Conservation (phyloP, 2,888 invertebrate species). For the Clanis bilineata region DNA sequence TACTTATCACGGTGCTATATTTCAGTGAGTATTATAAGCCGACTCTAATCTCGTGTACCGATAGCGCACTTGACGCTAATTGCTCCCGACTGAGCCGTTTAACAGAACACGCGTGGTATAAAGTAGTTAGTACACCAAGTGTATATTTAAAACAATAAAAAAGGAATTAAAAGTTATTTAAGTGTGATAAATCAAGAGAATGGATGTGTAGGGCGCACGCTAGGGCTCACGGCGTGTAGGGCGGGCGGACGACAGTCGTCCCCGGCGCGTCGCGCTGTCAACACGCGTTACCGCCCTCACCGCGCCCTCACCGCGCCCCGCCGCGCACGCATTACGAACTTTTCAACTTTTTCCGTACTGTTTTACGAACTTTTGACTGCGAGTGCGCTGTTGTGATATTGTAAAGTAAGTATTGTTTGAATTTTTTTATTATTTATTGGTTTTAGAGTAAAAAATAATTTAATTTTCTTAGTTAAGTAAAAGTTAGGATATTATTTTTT, state of each 20-base stretch:
- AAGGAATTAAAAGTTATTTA: conserved; percentile 14
- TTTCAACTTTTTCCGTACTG: conserved; percentile 2
- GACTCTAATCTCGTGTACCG: neutral
- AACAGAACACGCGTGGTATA: neutral
- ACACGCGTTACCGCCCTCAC: no score
- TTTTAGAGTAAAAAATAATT: neutral
- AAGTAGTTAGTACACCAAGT: conserved; percentile 3
- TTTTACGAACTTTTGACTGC: neutral
- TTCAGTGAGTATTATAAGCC: neutral
- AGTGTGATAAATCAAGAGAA: conserved; percentile 15
- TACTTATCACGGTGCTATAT: neutral
- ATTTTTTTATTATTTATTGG: neutral
- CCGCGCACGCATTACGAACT: neutral
- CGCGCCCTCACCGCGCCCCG: neutral
- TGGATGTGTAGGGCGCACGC: conserved; percentile 17
- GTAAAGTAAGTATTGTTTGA: neutral
- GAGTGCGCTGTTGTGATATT: neutral
- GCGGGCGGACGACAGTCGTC: conserved; percentile 18
- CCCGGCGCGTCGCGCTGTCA: conserved; percentile 8
- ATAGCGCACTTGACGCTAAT: neutral
- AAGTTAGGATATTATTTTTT: no score
- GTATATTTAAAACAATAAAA: conserved; percentile 17
- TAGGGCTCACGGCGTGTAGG: neutral
- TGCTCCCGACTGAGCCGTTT: conserved; percentile 1
- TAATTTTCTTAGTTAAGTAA: neutral